These are phyloP conservation scores for Plusia festucae DNA, from an alignment of 2,888 invertebrate genomes.

Conservation along the genomic window DNA sequence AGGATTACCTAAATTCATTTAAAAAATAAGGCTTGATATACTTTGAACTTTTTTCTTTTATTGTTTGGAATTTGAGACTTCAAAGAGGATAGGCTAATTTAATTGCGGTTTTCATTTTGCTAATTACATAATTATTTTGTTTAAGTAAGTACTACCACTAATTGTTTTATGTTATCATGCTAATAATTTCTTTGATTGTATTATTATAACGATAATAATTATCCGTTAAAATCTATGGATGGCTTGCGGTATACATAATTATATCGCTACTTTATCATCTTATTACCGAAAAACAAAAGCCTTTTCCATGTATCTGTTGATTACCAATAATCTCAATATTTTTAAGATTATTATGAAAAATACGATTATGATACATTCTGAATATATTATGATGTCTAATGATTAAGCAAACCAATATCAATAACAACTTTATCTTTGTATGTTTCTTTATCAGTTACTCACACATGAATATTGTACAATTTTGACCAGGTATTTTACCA, in stretches of 20 bases:
- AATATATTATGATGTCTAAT: background rate
- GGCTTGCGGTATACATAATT: background rate
- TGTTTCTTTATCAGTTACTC: background rate
- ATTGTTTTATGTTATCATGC: background rate
- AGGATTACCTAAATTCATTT: no score
- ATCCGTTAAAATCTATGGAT: background rate
- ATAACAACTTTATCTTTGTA: background rate
- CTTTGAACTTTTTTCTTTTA: background rate
- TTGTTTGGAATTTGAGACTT: background rate
- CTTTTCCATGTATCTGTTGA: background rate
- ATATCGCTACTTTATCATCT: background rate
- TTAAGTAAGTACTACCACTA: background rate
- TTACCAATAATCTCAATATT: background rate
- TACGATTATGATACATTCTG: background rate
- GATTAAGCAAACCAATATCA: background rate
- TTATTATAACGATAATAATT: background rate
- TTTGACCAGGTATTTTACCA: no score
- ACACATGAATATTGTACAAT: no score
- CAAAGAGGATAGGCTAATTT: background rate
- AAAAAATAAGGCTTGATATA: no score
- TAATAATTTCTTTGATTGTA: slow-evolving; percentile 1
- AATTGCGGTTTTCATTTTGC: background rate
- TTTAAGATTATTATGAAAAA: background rate
- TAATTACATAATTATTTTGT: background rate
- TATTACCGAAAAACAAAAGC: background rate